Base-by-base conservation (phyloP, 1,140 invertebrate genomes). In the Dreissena rostriformis region DNA sequence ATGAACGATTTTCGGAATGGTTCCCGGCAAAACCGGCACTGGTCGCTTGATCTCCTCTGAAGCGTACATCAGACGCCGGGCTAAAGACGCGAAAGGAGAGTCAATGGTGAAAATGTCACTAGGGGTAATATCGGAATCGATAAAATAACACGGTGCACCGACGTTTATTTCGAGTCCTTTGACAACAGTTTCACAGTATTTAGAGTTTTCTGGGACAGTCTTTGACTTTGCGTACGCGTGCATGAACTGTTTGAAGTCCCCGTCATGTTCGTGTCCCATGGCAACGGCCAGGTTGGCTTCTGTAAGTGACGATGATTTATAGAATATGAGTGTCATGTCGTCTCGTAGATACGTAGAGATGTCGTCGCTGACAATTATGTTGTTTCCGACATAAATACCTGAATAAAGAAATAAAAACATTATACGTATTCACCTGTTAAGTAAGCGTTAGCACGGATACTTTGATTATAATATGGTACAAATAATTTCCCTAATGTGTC, bases 1-100 rank as follows among this genome's bases (percentile, higher is more conserved):
- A 39, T 92, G 91, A 17, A 90, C 86, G 26, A 91, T 87, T 52
- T 89, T 88, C 19, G 91, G 91, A n/a, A 92, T 89, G 11, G 19
- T 14, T 53, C 84, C 81, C 51, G 86, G 86, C 12, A 87, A 70
- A 28, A 74, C 49, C 14, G 76, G 29, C 55, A 65, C 81, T 0
- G 82, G 53, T 6, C 28, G 51, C 11, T 82, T 74, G 39, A 67
- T 49, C 7, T 76, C 72, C 2, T 55, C 26, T 19, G 72, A n/a
- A 28, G 84, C 85, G 71, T 88, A 88, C 0, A 85, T 15, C 12
- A 88, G 11, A 7, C 24, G 71, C 39, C 88, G 66, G 0, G 75
- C 82, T 24, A 82, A 66, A 14, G 57, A 26, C 14, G 80, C 84
- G 28, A 88, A 76, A n/a, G 51, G 65, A 1, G 84, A 75, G 49